Percentiles rank a stretch among this genome's conserved stretches.
Conservation (phyloP, 23 tunicate species). For the Clavelina lepadiformis region DNA sequence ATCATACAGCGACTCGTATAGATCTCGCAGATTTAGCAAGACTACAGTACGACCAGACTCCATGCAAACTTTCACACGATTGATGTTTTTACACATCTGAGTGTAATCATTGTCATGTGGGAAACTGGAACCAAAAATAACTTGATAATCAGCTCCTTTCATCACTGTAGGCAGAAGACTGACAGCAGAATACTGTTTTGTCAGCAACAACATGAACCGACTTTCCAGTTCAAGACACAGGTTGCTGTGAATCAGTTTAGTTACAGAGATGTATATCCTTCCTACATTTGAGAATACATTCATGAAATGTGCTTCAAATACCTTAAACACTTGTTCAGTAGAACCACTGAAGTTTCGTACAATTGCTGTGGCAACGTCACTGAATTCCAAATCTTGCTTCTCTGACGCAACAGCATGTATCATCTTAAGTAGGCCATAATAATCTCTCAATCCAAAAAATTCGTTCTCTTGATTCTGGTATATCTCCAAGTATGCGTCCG, state of each 20-base stretch:
- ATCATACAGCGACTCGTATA: slow-evolving; percentile 64
- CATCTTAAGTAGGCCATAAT: slow-evolving; percentile 56
- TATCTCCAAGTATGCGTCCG: slow-evolving; percentile 32
- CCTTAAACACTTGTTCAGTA: neutral
- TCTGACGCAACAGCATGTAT: neutral
- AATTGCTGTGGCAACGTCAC: slow-evolving; percentile 17
- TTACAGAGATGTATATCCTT: neutral
- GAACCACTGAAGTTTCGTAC: slow-evolving; percentile 46
- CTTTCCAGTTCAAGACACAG: slow-evolving; percentile 25
- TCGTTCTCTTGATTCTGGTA: slow-evolving; percentile 33
- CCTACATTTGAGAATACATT: slow-evolving; percentile 1
- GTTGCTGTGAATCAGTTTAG: slow-evolving; percentile 20
- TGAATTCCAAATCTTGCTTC: neutral
- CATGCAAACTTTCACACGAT: slow-evolving; percentile 56
- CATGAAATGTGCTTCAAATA: slow-evolving; percentile 5
- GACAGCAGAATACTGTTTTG: slow-evolving; percentile 55
- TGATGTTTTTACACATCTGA: slow-evolving; percentile 48
- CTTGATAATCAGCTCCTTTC: slow-evolving; percentile 23
- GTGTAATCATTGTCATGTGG: slow-evolving; percentile 55
- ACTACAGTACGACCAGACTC: slow-evolving; percentile 51
- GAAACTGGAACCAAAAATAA: slow-evolving; percentile 59
- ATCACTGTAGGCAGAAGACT: slow-evolving; percentile 15
- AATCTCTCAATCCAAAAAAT: slow-evolving; percentile 64
- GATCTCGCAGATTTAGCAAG: slow-evolving; percentile 32
- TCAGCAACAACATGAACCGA: slow-evolving; percentile 34